Conservation (phyloP, 2,113 vertebrate species). For the Paratilapia polleni region DNA sequence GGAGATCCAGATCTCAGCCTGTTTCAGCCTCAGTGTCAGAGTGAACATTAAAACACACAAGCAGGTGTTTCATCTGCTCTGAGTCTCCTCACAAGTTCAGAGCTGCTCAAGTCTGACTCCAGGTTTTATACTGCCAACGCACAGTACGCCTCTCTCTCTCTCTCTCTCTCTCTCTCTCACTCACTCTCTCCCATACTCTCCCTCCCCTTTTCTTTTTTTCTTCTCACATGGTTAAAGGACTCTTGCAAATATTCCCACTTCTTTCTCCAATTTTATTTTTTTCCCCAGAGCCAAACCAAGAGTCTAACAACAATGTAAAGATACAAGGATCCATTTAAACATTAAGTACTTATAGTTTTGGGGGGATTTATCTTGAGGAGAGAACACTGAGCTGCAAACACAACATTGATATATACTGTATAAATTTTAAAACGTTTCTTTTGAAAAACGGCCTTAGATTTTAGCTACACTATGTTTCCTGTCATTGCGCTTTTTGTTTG, state of each 20-base stretch:
- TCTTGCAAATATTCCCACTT: not conserved
- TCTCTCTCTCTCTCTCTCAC: too few species aligned
- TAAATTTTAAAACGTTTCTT: too few species aligned
- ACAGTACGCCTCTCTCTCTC: not conserved
- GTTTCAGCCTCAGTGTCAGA: not conserved
- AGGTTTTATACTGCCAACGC: constrained; percentile 60
- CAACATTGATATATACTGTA: too few species aligned
- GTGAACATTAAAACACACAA: not conserved
- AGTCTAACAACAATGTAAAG: not conserved
- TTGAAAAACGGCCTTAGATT: too few species aligned
- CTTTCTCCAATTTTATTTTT: too few species aligned
- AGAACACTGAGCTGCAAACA: too few species aligned
- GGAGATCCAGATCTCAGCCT: not conserved
- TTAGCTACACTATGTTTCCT: too few species aligned
- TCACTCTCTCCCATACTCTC: not conserved
- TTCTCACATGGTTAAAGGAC: not conserved
- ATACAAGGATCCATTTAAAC: not conserved
- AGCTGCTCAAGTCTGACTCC: constrained; percentile 37
- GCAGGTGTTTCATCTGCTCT: not conserved
- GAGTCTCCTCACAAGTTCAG: constrained; percentile 56
- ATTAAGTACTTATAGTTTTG: not conserved
- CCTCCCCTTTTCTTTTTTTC: not conserved
- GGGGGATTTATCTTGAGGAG: too few species aligned
- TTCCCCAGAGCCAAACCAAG: not conserved
- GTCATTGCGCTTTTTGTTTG: too few species aligned